Conservation (phyloP, 2,888 invertebrate species). For the Charanyca ferruginea region DNA sequence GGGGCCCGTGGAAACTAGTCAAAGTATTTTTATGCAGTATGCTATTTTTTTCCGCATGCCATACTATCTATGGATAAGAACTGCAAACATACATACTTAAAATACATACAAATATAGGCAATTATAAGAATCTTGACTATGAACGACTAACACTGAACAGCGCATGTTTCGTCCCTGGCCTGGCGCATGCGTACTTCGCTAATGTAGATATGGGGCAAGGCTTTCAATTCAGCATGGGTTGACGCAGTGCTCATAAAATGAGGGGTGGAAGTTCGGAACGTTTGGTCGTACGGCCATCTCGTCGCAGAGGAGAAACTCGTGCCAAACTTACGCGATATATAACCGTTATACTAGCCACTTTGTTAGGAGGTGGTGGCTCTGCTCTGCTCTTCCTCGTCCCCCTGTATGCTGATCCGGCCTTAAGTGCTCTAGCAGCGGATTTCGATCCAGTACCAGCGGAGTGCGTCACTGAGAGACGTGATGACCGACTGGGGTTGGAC, state of each 20-base stretch:
- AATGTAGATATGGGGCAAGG: conserved; percentile 67
- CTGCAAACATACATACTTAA: neutral
- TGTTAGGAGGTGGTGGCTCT: conserved; percentile 86
- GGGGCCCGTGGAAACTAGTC: no score
- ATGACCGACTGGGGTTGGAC: conserved; percentile 93
- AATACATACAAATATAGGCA: neutral
- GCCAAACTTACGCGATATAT: conserved; percentile 86
- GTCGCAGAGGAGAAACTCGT: conserved; percentile 83
- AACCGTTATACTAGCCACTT: conserved; percentile 84
- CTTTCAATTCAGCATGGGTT: conserved; percentile 83
- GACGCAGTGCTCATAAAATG: conserved; percentile 86
- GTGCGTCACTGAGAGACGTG: conserved; percentile 93
- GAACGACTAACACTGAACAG: conserved; percentile 38
- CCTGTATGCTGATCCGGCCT: conserved; percentile 88
- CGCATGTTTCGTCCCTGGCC: conserved; percentile 74
- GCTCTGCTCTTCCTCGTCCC: conserved; percentile 89
- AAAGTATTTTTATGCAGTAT: neutral
- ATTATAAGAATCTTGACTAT: conserved; percentile 22
- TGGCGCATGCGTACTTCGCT: conserved; percentile 71
- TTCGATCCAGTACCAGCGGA: conserved; percentile 94
- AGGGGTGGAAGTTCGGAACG: conserved; percentile 88
- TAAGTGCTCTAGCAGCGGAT: conserved; percentile 93
- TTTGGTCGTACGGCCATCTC: conserved; percentile 83
- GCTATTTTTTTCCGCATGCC: conserved; percentile 9
- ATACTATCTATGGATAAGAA: neutral